These are phyloP conservation scores for Turnix velox DNA, from an alignment of 2,113 vertebrate genomes.

Conservation along the genomic window DNA sequence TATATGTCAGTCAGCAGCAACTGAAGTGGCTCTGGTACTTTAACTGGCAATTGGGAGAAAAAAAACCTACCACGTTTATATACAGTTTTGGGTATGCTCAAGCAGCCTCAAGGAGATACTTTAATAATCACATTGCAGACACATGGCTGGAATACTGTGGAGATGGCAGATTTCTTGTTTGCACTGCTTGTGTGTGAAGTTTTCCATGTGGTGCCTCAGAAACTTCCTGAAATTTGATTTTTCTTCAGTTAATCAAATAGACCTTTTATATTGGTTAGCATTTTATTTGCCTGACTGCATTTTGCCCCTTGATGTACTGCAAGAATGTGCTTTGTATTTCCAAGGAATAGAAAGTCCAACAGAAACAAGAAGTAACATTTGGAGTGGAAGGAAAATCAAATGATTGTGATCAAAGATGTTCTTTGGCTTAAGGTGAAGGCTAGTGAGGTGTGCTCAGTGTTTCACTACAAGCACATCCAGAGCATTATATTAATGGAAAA, in stretches of 20 bases:
- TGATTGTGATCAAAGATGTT: neutral
- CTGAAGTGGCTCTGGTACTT: neutral
- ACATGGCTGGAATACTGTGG: neutral
- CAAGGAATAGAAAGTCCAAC: neutral
- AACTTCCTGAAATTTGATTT: neutral
- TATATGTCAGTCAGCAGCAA: constrained; percentile 9
- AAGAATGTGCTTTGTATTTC: neutral
- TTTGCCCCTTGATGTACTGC: neutral
- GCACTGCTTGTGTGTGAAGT: neutral
- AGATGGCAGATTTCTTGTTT: neutral
- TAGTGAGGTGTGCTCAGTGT: neutral
- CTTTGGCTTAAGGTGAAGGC: neutral
- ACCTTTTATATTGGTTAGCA: neutral
- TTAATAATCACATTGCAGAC: neutral
- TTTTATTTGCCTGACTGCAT: neutral
- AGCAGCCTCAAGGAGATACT: neutral
- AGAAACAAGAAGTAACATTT: neutral
- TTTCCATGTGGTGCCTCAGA: neutral
- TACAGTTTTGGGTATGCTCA: neutral
- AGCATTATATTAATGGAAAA: neutral
- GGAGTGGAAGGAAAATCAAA: neutral
- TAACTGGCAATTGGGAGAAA: neutral
- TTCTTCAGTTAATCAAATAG: neutral
- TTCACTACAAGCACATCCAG: neutral
- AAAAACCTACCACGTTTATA: neutral